phyloP scores from a whole-genome alignment of 1,140 invertebrate genomes.

The Bombus soroeensis region DNA sequence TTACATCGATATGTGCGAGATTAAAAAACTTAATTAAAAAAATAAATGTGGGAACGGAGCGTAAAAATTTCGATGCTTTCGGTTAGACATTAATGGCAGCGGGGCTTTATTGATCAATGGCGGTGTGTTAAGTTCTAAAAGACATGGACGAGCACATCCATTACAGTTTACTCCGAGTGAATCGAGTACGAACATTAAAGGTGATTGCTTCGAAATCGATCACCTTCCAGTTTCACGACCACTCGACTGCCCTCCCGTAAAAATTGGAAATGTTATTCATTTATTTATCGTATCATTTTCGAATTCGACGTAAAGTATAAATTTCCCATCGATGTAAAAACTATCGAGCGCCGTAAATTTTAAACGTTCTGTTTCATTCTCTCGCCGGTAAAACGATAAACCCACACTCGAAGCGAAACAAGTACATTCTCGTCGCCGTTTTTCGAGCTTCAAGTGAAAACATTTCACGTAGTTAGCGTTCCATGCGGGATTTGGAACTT shows the following conservation, averaged over 20 bases:
- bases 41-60: neutral
- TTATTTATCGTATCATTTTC: neutral
- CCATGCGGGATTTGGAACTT: neutral
- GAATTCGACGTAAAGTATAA: neutral
- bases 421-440: neutral
- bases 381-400: neutral
- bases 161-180: neutral
- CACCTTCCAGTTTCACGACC: neutral
- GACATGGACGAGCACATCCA: neutral
- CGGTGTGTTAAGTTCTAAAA: neutral
- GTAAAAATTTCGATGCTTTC: neutral
- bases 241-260: neutral
- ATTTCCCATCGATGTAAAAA: neutral
- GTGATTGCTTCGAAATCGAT: neutral
- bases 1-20: too few relatives aligned
- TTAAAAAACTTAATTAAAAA: too few relatives aligned
- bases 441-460: neutral
- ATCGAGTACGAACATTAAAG: neutral
- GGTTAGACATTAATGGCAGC: neutral
- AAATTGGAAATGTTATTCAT: neutral
- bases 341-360: neutral
- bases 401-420: neutral
- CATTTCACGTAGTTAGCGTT: slow-evolving; percentile 1
- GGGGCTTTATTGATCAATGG: neutral
- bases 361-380: neutral